Evolutionary conservation across 2,113 vertebrate genomes (phyloP).

Genomic region (Potamarius usumacintae): DNA sequence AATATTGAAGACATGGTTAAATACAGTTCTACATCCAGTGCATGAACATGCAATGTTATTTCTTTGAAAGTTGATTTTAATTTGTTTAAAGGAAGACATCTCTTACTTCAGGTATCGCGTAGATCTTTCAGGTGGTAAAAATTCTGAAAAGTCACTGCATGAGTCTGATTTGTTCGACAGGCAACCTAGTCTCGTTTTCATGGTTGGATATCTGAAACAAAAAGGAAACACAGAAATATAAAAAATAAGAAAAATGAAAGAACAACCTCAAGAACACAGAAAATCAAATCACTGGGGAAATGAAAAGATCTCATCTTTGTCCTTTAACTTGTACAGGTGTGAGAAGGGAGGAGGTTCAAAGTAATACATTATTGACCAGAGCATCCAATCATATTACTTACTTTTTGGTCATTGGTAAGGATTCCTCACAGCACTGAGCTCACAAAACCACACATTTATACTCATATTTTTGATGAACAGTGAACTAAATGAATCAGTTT

Average conservation of each 20-base stretch:
- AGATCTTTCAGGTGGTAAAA: conserved; percentile 87
- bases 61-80: conserved; percentile 41
- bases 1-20: conserved; percentile 29
- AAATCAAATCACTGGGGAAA: not conserved
- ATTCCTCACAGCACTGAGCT: not conserved
- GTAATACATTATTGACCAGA: not conserved
- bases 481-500: too few relatives aligned
- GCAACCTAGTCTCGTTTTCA: conserved; percentile 96
- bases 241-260: not conserved
- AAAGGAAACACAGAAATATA: not conserved
- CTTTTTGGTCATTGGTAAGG: not conserved
- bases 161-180: conserved; percentile 97
- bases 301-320: not conserved
- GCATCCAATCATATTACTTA: not conserved
- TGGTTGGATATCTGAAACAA: conserved; percentile 79
- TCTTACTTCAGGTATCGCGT: conserved; percentile 91
- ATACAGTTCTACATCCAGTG: not conserved
- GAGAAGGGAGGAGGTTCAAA: not conserved
- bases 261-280: not conserved
- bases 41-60: not conserved
- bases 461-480: too few relatives aligned
- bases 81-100: not conserved
- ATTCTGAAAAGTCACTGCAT: conserved; percentile 92
- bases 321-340: not conserved
- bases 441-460: not conserved